A percentile compares a stretch with the other conserved stretches of the same genome.
These are phyloP conservation scores for Cercopithecus diana DNA, from an alignment of 2,797 vertebrate species.

Conservation along the genomic window DNA sequence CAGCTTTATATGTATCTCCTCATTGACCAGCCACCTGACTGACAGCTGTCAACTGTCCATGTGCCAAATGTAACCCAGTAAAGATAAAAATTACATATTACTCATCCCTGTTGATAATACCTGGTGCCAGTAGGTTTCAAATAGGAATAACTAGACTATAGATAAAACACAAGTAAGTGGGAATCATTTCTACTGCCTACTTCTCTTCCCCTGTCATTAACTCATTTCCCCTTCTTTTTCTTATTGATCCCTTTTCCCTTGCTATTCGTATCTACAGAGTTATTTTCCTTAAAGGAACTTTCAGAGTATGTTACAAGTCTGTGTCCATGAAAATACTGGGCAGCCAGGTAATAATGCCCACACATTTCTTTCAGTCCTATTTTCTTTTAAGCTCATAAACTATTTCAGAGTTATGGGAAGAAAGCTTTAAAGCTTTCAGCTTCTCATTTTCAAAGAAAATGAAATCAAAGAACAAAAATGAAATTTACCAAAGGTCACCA, in stretches of 20 bases:
- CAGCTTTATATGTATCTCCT: constrained; percentile 51
- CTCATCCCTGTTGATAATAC: constrained; percentile 74
- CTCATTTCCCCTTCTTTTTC: background rate
- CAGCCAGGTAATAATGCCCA: background rate
- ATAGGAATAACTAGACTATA: constrained; percentile 51
- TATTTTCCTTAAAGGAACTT: constrained; percentile 16
- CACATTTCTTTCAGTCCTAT: background rate
- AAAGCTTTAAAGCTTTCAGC: background rate
- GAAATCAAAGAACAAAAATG: constrained; percentile 42
- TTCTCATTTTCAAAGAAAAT: constrained; percentile 50
- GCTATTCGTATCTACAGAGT: background rate
- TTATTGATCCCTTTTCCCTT: background rate
- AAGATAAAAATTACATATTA: constrained; percentile 79
- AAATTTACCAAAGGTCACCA: background rate
- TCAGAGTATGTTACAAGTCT: background rate
- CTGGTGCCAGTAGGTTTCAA: constrained; percentile 72
- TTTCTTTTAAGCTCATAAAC: background rate
- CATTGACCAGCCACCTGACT: constrained; percentile 73
- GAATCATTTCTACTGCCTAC: background rate
- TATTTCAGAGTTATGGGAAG: background rate
- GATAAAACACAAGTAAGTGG: constrained; percentile 45
- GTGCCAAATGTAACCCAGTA: constrained; percentile 68
- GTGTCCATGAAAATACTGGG: background rate
- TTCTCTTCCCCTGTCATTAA: background rate
- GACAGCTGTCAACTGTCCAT: constrained; percentile 74